Evolutionary conservation across 2,113 vertebrate genomes (phyloP).

Genomic region (Vulpes lagopus): DNA sequence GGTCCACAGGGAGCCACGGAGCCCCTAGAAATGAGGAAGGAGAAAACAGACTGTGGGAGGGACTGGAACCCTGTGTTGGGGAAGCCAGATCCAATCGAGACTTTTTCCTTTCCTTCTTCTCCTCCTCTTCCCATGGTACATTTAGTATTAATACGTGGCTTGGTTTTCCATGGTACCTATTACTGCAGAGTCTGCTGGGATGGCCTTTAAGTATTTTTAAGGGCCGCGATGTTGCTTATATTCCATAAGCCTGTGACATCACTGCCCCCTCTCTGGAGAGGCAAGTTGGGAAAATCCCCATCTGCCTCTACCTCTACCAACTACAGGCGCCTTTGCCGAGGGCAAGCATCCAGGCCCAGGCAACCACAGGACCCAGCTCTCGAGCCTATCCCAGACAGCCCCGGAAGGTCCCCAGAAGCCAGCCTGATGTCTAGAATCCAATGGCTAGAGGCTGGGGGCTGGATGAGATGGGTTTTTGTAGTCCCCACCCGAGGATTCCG

Average conservation of each 20-base stretch:
- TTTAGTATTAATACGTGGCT: too few relatives aligned
- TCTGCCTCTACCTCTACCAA: background rate
- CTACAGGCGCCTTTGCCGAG: background rate
- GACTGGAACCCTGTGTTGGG: background rate
- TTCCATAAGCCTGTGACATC: background rate
- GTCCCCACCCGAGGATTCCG: conserved; percentile 64
- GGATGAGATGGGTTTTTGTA: conserved; percentile 36
- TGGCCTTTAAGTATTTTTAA: background rate
- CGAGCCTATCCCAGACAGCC: background rate
- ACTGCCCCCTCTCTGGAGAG: background rate
- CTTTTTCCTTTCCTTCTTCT: background rate
- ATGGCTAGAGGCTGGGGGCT: background rate
- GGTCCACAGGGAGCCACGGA: background rate
- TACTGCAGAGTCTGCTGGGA: background rate
- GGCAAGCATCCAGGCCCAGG: background rate
- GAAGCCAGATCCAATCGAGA: background rate
- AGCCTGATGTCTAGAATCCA: background rate
- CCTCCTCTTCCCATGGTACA: too few relatives aligned
- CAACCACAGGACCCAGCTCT: conserved; percentile 8
- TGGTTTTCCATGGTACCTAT: background rate
- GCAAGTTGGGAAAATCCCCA: background rate
- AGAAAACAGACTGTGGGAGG: background rate
- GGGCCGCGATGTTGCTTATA: background rate
- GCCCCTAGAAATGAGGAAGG: background rate
- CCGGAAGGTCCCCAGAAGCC: conserved; percentile 41